These are phyloP conservation scores for Caenorhabditis elegans DNA, from an alignment of 1,140 invertebrate species.

Conservation along the genomic window WBcel235 BX284602.5:9048001-9048500, in stretches of 20 bases:
- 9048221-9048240: neutral
- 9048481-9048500: neutral
- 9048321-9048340: neutral
- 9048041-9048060: neutral
- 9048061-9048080: neutral
- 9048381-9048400: neutral
- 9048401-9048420: neutral
- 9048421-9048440: neutral
- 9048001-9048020: neutral
- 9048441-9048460: neutral
- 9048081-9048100: neutral
- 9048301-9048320: neutral
- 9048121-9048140: conserved; percentile 10
- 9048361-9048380: neutral
- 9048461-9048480: neutral
- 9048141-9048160: neutral
- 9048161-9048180: neutral
- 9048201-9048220: neutral
- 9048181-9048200: neutral
- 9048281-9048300: neutral
- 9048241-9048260: neutral
- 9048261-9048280: neutral
- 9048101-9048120: neutral
- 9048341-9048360: neutral
- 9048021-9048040: neutral